Percentiles rank a stretch among this genome's conserved stretches.
These are phyloP conservation scores for Astatotilapia flaviijosephi DNA, from an alignment of 2,113 vertebrate species.

Conservation along the genomic window DNA sequence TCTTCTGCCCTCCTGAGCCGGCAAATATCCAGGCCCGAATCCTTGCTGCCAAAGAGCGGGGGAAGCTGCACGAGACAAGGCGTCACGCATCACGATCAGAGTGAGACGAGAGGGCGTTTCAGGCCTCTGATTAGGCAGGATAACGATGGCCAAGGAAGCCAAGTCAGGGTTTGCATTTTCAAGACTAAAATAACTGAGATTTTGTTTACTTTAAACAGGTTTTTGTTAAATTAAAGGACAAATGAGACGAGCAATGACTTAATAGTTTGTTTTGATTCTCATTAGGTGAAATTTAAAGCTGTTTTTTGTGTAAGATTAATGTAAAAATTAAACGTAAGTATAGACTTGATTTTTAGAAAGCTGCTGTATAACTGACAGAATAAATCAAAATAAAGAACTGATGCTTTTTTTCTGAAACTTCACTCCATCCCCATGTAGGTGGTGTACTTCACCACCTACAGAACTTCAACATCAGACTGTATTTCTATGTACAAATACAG, in stretches of 20 bases:
- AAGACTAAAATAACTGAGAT: background rate
- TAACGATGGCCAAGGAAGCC: background rate
- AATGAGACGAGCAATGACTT: background rate
- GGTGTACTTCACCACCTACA: background rate
- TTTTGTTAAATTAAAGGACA: background rate
- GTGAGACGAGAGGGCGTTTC: background rate
- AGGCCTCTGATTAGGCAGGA: background rate
- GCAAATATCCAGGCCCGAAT: background rate
- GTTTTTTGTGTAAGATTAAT: background rate
- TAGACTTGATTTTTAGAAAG: background rate
- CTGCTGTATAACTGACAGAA: background rate
- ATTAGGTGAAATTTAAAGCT: background rate
- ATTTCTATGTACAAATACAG: background rate
- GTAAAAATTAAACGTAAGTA: accelerated
- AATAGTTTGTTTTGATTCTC: background rate
- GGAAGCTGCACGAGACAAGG: background rate
- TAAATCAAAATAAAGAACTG: background rate
- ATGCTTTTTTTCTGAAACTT: background rate
- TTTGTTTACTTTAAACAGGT: background rate
- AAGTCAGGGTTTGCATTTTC: background rate
- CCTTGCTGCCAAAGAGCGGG: background rate
- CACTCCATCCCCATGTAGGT: background rate
- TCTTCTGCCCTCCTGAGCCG: constrained; percentile 15
- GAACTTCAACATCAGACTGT: background rate
- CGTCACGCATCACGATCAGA: background rate